Evolutionary conservation across 2,888 invertebrate species (phyloP), one percentile per base, ranked within the genome.

Genomic region (Phorcus lineatus): DNA sequence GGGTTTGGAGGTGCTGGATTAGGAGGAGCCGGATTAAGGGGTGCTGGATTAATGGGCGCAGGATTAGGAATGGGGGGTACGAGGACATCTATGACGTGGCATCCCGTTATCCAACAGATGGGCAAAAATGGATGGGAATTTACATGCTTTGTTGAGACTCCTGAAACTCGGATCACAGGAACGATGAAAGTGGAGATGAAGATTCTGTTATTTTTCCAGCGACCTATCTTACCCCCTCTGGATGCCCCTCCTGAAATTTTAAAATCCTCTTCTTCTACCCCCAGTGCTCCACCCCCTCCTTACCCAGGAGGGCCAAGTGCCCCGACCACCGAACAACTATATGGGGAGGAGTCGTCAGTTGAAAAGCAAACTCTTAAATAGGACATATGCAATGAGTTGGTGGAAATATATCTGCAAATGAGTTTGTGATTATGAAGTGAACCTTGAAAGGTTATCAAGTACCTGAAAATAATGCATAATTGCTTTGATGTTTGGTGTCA

Each of bases 111-210:
- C 28, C 87, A 87, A 11, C 87, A 88, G 9, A 89, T 91, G 88
- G 92, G 91, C 1, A 82, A 83, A 24, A 83, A 82, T 17, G 92
- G 92, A 17, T 92, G 92, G 92, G 91, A 92, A 82, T 83, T 92
- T 22, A 90, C 91, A 7, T 85, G 88, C 54, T 86, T 88, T 40
- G 76, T 90, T 17, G 86, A 88, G 57, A 90, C 89, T 0, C 88
- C 88, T 4, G 88, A 89, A 66, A 40, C 22, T 9, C 40, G 31
- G 1, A 17, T 79, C 16, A 17, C 78, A 31, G 86, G 84, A n/a
- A 36, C 83, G 40, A 53, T 70, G 3, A 77, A 62, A 2, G 11
- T 78, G 13, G 22, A 75, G 19, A 84, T 86, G 82, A 88, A 86
- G 75, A 77, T 88, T 28, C 80, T 89, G 66, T 76, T 89, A 74